Evolutionary conservation across 2,797 vertebrate species (phyloP), one percentile per base, ranked within the genome.

Genomic region (Pseudopleuronectes americanus): DNA sequence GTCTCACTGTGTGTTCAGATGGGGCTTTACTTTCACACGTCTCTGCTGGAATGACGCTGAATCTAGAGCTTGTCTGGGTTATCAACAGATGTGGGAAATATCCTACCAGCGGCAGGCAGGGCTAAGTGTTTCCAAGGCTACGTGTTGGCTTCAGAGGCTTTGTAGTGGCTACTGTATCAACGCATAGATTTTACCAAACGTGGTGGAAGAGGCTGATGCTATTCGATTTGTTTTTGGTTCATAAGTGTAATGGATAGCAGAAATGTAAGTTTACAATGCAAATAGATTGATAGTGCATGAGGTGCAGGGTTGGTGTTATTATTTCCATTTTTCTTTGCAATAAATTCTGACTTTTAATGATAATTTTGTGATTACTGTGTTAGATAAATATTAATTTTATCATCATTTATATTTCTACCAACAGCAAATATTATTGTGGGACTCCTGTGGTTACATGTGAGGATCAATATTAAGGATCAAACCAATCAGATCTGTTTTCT

Each of bases 1-100:
- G 57, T 78, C 80, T 86, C 72, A 47, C 81, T 87, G 83, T 91
- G 83, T 89, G 76, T 88, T 89, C 78, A 87, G 84, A 87, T n/a
- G 83, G 68, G 51, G 80, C 81, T 88, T 87, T 76, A 84, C 87
- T 90, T 89, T 90, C 88, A 90, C 84, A 90, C 80, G 6, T 89
- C 82, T 83, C 83, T 86, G 89, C 85, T 88, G 88, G 81, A 90
- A 85, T 90, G 84, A 87, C 82, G 71, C 81, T 87, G 83, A 90
- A 89, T 86, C 74, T 70, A 82, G 75, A 84, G 83, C 77, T 76
- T 74, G 80, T 87, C 73, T 87, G 31, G 8, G 77, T 81, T 85
- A 87, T 87, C 70, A 73, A 21, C 75, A 76, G 81, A 77, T 88
- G 73, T 43, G 63, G 65, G 69, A 77, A 84, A 87, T 68, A 81